phyloP scores from a whole-genome alignment of 2,888 invertebrate species.

The Pseudolycoriella hygida region DNA sequence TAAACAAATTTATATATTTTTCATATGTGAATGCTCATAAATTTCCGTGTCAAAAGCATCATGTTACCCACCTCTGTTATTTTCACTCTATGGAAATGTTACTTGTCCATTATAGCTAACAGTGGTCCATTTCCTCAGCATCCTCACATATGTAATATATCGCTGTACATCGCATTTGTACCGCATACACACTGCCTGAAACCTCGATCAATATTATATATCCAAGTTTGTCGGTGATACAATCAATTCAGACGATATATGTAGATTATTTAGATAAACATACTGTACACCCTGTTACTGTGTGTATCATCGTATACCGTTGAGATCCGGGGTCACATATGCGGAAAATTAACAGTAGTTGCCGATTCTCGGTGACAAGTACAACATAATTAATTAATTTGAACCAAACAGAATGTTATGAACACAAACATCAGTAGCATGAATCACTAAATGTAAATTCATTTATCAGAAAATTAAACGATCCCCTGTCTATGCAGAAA shows the following conservation, averaged over 20 bases:
- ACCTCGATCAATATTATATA: background rate
- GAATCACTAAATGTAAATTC: too few species aligned
- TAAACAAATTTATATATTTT: background rate
- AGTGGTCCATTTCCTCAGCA: too few species aligned
- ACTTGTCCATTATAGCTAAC: too few species aligned
- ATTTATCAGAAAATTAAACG: too few species aligned
- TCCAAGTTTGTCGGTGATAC: background rate
- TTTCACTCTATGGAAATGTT: too few species aligned
- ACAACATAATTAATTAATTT: slow-evolving; percentile 1
- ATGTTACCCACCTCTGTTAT: background rate
- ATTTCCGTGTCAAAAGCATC: background rate
- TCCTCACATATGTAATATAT: too few species aligned
- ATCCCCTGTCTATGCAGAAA: too few species aligned
- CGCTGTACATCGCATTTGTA: too few species aligned
- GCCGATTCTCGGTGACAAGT: background rate
- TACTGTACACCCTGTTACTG: background rate
- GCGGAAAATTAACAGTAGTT: background rate
- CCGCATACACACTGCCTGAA: too few species aligned
- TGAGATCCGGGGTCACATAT: background rate
- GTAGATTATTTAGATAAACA: too few species aligned
- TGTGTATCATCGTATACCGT: too few species aligned
- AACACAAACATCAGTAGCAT: too few species aligned
- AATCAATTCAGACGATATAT: background rate
- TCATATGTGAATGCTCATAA: background rate
- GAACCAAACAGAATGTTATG: background rate